Evolutionary conservation across 2,113 vertebrate species (phyloP), one percentile per base, ranked within the genome.

Genomic region (Stigmatopora argus): DNA sequence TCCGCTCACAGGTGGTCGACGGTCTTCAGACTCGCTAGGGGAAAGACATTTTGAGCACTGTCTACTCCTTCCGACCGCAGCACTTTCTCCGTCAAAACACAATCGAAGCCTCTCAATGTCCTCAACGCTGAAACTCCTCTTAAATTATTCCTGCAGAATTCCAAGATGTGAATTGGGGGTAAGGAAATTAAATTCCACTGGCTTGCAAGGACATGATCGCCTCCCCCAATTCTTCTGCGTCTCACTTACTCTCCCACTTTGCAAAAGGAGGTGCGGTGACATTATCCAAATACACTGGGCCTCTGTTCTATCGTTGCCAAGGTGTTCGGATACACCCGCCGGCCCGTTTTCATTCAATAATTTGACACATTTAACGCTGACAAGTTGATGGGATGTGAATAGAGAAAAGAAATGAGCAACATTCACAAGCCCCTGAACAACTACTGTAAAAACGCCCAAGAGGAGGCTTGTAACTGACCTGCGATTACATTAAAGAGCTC

Each of bases 181-280:
- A 31, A 56, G 65, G 60, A 71, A 78, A 79, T 82, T 62, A 71
- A 88, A 88, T 85, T 87, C 86, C 81, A 77, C 70, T 79, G 74
- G 84, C 85, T 72, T 88, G 86, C 77, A 72, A 85, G 64, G 78
- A 84, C 86, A 89, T 65, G 83, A 88, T 70, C 82, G 68, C 70
- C 68, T 70, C 63, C 63, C 74, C 55, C 3, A 8, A 9, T 35
- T 41, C 58, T 56, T 62, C 66, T 64, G 52, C 60, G 46, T 53
- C 66, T 66, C 14, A 64, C 45, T 57, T 68, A 78, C 62, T 64
- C 67, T 60, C 31, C 21, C 23, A 57, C 69, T 71, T 73, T 80
- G 71, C 77, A 73, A 38, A 59, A 73, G 58, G 31, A 68, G 68
- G 78, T 23, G 49, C 63, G 41, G 11, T 67, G 66, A 69, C 64